Evolutionary conservation across 2,888 invertebrate species (phyloP).

Genomic region (Acanthopleura granulata): DNA sequence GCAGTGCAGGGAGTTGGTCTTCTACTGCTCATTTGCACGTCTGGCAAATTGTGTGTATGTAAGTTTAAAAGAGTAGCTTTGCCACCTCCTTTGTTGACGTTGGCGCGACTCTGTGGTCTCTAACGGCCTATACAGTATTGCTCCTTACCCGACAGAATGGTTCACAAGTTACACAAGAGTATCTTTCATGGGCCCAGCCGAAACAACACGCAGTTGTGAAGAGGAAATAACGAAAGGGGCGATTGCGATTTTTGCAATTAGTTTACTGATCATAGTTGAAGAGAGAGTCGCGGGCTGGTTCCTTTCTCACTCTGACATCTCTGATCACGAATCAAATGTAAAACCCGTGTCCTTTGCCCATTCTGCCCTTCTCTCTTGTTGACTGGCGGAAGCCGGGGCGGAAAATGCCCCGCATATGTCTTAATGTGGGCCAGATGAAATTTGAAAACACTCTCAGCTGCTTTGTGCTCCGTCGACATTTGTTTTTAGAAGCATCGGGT

Average conservation of each 20-base stretch:
- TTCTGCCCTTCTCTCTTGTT: background rate
- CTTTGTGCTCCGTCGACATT: constrained; percentile 12
- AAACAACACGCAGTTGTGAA: background rate
- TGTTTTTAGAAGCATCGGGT: constrained; percentile 18
- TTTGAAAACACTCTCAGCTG: constrained; percentile 20
- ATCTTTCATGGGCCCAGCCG: too few relatives aligned
- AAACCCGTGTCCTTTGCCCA: constrained; percentile 11
- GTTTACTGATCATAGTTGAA: background rate
- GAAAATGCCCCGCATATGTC: constrained; percentile 19
- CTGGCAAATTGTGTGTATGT: too few relatives aligned
- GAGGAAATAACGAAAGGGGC: constrained; percentile 1
- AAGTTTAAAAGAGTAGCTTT: too few relatives aligned
- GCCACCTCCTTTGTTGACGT: too few relatives aligned
- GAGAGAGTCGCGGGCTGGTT: background rate
- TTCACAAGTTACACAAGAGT: too few relatives aligned
- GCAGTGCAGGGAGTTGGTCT: too few relatives aligned
- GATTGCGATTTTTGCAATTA: constrained; percentile 6
- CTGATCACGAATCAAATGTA: constrained; percentile 1
- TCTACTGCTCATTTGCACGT: too few relatives aligned
- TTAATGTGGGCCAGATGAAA: constrained; percentile 15
- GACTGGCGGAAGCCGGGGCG: constrained; percentile 2
- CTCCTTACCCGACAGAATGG: too few relatives aligned
- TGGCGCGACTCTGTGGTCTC: too few relatives aligned
- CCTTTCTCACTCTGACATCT: background rate
- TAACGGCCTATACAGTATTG: too few relatives aligned